These are phyloP conservation scores for Manacus vitellinus DNA, from an alignment of 2,113 vertebrate species.

Conservation along the genomic window DNA sequence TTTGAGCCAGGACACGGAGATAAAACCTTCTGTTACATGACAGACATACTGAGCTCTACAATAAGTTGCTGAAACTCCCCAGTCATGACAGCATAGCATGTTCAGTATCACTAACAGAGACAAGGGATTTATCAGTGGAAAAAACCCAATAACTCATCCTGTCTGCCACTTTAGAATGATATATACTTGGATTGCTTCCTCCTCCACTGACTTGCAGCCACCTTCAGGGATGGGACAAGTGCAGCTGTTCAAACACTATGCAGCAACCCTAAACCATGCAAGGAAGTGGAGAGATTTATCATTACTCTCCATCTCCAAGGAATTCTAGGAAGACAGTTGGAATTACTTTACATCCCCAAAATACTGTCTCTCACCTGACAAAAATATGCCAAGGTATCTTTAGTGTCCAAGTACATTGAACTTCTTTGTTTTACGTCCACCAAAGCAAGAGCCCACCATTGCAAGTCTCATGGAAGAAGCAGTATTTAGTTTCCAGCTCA, in stretches of 20 bases:
- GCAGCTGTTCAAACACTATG: slow-evolving; percentile 56
- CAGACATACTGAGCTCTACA: background rate
- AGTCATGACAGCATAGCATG: background rate
- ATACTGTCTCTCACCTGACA: background rate
- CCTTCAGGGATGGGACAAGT: slow-evolving; percentile 15
- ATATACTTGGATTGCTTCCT: background rate
- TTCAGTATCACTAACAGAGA: slow-evolving; percentile 32
- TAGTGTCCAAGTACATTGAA: background rate
- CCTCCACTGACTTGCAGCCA: slow-evolving; percentile 5
- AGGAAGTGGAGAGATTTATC: slow-evolving; percentile 12
- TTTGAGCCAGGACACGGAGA: background rate
- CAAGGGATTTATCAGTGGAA: background rate
- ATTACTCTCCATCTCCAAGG: background rate
- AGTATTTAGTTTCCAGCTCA: background rate
- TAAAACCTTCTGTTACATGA: background rate
- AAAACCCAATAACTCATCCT: background rate
- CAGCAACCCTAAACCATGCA: slow-evolving; percentile 36
- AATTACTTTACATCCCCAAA: background rate
- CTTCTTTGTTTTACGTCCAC: background rate
- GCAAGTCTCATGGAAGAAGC: background rate
- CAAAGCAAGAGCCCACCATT: background rate
- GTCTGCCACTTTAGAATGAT: background rate
- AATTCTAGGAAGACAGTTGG: slow-evolving; percentile 10
- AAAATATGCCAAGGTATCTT: background rate
- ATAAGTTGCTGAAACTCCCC: slow-evolving; percentile 2